These are phyloP conservation scores for Sebastes oblongus DNA, from an alignment of 2,797 vertebrate genomes.

Conservation along the genomic window DNA sequence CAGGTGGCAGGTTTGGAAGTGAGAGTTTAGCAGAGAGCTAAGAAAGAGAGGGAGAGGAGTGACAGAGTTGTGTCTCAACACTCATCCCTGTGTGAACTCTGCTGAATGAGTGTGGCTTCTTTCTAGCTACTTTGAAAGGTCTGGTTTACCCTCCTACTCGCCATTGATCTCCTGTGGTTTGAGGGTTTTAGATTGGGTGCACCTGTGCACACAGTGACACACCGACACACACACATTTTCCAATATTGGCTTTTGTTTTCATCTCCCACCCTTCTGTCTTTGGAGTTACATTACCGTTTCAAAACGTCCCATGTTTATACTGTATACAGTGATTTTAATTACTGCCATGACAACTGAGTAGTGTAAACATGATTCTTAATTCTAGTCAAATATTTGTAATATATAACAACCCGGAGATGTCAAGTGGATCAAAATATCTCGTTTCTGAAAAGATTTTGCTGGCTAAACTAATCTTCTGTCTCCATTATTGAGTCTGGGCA, in stretches of 20 bases:
- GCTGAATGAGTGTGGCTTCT: conserved; percentile 34
- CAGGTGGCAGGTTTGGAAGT: conserved; percentile 44
- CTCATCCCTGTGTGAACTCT: conserved; percentile 55
- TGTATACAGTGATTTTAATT: conserved; percentile 38
- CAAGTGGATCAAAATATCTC: background rate
- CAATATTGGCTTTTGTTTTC: conserved; percentile 42
- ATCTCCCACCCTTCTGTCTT: conserved; percentile 3
- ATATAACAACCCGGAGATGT: background rate
- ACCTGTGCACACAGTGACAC: conserved; percentile 70
- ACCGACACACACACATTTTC: conserved; percentile 34
- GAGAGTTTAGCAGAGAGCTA: conserved; percentile 54
- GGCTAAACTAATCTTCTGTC: background rate
- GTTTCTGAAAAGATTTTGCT: background rate
- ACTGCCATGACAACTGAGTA: background rate
- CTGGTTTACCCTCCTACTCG: conserved; percentile 52
- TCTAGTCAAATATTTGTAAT: background rate
- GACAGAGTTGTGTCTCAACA: conserved; percentile 33
- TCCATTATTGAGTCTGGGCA: background rate
- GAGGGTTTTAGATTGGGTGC: conserved; percentile 62
- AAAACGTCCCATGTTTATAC: conserved; percentile 42
- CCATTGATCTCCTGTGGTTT: conserved; percentile 68
- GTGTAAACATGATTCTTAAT: background rate
- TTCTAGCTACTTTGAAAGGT: conserved; percentile 50
- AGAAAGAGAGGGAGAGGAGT: conserved; percentile 14
- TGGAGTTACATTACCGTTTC: conserved; percentile 21